Percentiles rank a stretch among this genome's conserved stretches.
Conservation (phyloP, 2,797 vertebrate species). For the Sebastes paucispinis region DNA sequence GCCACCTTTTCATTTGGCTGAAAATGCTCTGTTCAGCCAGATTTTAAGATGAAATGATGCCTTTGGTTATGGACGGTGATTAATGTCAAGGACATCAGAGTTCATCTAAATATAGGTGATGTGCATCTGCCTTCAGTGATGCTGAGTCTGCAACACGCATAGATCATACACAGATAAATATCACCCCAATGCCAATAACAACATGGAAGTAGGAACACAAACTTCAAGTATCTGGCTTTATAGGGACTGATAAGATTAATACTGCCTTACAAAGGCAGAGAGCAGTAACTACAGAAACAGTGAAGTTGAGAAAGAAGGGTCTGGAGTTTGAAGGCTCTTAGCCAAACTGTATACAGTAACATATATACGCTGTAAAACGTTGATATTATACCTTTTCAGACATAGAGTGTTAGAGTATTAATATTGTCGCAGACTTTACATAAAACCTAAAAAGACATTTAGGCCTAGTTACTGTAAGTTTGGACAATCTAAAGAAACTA, state of each 20-base stretch:
- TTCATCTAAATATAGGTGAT: constrained; percentile 74
- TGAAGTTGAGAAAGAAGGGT: too few species aligned
- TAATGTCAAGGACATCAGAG: constrained; percentile 78
- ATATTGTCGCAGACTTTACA: neutral
- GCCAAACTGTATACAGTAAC: neutral
- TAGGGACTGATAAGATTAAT: neutral
- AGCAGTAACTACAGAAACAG: neutral
- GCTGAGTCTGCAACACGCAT: constrained; percentile 52
- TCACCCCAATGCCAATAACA: constrained; percentile 39
- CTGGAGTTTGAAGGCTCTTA: neutral
- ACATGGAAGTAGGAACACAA: constrained; percentile 17
- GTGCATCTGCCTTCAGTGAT: constrained; percentile 40
- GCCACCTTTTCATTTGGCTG: constrained; percentile 70
- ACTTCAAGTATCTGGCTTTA: constrained; percentile 3
- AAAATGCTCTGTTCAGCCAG: constrained; percentile 69
- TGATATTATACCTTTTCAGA: too few species aligned
- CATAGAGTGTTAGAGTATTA: too few species aligned
- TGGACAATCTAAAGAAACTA: neutral
- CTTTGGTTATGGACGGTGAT: constrained; percentile 75
- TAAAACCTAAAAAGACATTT: neutral
- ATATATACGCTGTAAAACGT: neutral
- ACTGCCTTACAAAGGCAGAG: neutral
- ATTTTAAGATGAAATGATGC: constrained; percentile 80
- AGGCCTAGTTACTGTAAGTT: neutral
- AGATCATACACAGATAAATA: constrained; percentile 52